Base-by-base conservation (phyloP, 2,888 invertebrate genomes). In the Amphipoea oculea region DNA sequence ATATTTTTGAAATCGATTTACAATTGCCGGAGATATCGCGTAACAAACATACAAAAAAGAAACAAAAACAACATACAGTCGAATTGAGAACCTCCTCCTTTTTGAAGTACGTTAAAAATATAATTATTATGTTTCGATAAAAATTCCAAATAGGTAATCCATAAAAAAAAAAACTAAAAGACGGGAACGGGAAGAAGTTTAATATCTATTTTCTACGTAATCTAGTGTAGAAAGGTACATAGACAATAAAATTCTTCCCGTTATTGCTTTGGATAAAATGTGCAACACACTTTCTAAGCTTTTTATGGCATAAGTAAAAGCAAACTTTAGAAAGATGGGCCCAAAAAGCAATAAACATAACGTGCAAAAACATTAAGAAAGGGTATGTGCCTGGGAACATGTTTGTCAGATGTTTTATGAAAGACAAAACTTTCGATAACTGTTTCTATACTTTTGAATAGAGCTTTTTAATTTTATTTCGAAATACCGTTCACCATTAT, bases 391-490 rank as follows among this genome's bases (percentile, higher is more conserved):
- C 9, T 42, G 42, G n/a, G 14, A 23, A 81, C 23, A 51, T 60
- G 72, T 51, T 71, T 42, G 42, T 4, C 79, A 73, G 81, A 80
- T 81, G 73, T 81, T 65, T 54, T 42, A 62, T 40, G 17, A 23
- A 11, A 60, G 57, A 45, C 6, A 40, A 79, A 57, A 42, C 36
- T 65, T 72, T 79, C 4, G n/a, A 11, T 29, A 29, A 57, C 54
- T 57, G 36, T 78, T 60, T 48, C 11, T 69, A 11, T 23, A 5
- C 6, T 57, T 65, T 17, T 54, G 54, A 42, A n/a, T 40, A 40
- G 17, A 48, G 36, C 11, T 57, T 60, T 73, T 60, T 23, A 3
- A 6, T 40, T 7, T 23, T 48, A 12, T 51, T 60, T 48, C n/a
- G 17, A 23, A 36, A 67, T 48, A 48, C 23, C 1, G 17, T 73